Base-by-base conservation (phyloP, 2,113 vertebrate species). In the Bubalus kerabau region DNA sequence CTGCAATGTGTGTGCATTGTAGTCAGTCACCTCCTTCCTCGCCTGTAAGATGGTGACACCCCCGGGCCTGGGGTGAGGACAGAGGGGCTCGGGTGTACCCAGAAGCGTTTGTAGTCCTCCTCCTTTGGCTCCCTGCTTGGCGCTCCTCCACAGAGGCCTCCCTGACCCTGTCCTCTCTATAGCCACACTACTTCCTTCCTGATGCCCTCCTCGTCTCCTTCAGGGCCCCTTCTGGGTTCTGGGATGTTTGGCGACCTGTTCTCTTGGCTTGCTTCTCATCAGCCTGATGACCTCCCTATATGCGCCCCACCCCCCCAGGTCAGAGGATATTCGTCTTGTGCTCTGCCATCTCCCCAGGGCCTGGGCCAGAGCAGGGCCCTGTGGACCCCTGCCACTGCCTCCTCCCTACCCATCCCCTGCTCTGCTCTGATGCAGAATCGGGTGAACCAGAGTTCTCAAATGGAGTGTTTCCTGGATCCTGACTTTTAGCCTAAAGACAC, bases 251-350 rank as follows among this genome's bases (percentile, higher is more conserved):
- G 16, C 1, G 8, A 10, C 32, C 83, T 86, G 1, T 52, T 21
- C 54, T 2, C 30, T 28, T 28, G 54, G 4, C 48, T 43, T 24
- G 36, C 48, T 90, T 32, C 71, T 43, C 21, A 2, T n/a, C 6
- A 80, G 0, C 24, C 50, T 10, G 1, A 52, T 0, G 0, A 17
- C 2, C 0, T 0, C 21, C 40, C 43, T 5, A 9, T 5, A 9
- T 7, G 30, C 0, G 5, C 19, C 64, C 17, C 8, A 5, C n/a
- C 9, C 32, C 32, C 17, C 5, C 19, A 12, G n/a, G 67, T 71
- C n/a, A 40, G 19, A 71, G n/a, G 67, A 2, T 40, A 6, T 19
- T 43, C 2, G 5, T 50, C 30, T 46, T 7, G 12, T 11, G 28
- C 62, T 17, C 24, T 36, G 67, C 76, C 13, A 13, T 82, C 67